phyloP scores from a whole-genome alignment of 2,888 invertebrate genomes.

The Micoletzkya japonica region DNA sequence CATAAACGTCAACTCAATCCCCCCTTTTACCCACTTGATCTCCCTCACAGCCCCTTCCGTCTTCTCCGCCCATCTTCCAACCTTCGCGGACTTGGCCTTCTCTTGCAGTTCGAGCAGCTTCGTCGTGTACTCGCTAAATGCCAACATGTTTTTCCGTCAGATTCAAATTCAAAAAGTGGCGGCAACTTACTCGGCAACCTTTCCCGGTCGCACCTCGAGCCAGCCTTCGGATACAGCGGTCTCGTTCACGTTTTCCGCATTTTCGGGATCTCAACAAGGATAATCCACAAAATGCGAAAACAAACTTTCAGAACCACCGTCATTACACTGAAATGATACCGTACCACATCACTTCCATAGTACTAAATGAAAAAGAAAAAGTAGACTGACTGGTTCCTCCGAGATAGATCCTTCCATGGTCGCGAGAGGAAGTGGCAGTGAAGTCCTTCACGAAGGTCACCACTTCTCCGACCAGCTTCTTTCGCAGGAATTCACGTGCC shows the following conservation, averaged over 20 bases:
- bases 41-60: conserved; percentile 36
- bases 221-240: conserved; percentile 85
- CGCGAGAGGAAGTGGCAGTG: conserved; percentile 81
- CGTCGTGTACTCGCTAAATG: conserved; percentile 64
- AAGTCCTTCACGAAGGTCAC: conserved; percentile 80
- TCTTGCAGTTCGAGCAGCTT: conserved; percentile 83
- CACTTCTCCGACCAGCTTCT: conserved; percentile 78
- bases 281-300: no score
- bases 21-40: conserved; percentile 24
- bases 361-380: not conserved
- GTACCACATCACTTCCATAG: not conserved
- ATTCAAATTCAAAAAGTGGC: not conserved
- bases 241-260: conserved; percentile 86
- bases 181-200: conserved; percentile 57
- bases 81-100: conserved; percentile 81
- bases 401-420: conserved; percentile 74
- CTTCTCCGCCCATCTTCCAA: conserved; percentile 73
- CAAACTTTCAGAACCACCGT: not conserved
- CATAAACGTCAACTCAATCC: not conserved
- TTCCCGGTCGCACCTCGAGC: conserved; percentile 74
- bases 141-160: not conserved
- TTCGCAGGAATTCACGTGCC: conserved; percentile 88
- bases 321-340: not conserved
- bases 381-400: conserved; percentile 50
- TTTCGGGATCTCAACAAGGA: conserved; percentile 64